Percentiles rank a stretch among this genome's conserved stretches.
These are phyloP conservation scores for Phasia obesa DNA, from an alignment of 2,888 invertebrate genomes.

Conservation along the genomic window DNA sequence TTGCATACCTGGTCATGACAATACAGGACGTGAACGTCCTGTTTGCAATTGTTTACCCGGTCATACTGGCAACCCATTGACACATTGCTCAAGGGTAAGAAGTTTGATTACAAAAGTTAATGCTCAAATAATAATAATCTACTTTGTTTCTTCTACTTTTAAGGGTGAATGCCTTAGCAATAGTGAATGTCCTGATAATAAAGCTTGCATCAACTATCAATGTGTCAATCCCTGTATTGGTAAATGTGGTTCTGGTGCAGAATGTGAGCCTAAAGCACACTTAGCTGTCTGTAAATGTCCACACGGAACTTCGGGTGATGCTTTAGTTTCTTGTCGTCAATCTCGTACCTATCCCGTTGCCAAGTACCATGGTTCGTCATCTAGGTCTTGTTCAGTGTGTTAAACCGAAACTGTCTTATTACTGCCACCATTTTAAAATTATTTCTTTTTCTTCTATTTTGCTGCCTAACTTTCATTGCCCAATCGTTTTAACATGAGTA, in stretches of 20 bases:
- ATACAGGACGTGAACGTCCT: constrained; percentile 90
- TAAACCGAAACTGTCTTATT: constrained; percentile 28
- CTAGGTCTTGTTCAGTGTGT: constrained; percentile 55
- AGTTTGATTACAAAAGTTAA: background rate
- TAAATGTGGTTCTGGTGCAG: constrained; percentile 90
- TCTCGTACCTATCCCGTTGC: constrained; percentile 81
- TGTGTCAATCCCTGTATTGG: constrained; percentile 90
- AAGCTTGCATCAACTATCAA: constrained; percentile 90
- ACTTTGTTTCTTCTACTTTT: constrained; percentile 27
- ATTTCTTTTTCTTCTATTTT: constrained; percentile 1
- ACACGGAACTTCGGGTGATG: constrained; percentile 86
- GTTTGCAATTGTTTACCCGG: constrained; percentile 92
- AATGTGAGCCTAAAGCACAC: constrained; percentile 89
- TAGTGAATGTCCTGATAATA: constrained; percentile 88
- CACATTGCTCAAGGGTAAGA: constrained; percentile 86
- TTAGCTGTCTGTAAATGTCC: constrained; percentile 92
- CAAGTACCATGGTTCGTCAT: constrained; percentile 75
- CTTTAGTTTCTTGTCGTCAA: constrained; percentile 84
- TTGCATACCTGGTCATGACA: constrained; percentile 92
- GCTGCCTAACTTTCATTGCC: constrained; percentile 33
- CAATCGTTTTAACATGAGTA: background rate
- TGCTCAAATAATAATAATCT: background rate
- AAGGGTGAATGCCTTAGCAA: constrained; percentile 91
- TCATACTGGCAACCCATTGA: constrained; percentile 90
- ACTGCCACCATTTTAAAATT: constrained; percentile 49